Percentiles rank a stretch among this genome's conserved stretches.
These are phyloP conservation scores for Andrena haemorrhoa DNA, from an alignment of 2,888 invertebrate species.

Conservation along the genomic window DNA sequence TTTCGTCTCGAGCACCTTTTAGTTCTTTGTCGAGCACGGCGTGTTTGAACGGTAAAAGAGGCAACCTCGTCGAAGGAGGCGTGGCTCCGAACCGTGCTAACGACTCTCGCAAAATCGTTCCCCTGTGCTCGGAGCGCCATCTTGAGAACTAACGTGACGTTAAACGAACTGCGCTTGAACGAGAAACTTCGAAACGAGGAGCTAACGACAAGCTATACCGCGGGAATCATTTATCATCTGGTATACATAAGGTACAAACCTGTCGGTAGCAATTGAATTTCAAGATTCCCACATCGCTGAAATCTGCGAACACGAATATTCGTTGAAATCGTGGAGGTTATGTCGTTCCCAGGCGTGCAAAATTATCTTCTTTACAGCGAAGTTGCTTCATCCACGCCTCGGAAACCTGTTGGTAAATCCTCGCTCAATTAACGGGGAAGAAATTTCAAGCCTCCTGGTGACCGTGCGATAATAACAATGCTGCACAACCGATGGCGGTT, in stretches of 20 bases:
- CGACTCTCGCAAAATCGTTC: slow-evolving; percentile 75
- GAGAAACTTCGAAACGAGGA: slow-evolving; percentile 58
- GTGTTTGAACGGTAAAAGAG: slow-evolving; percentile 67
- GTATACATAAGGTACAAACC: slow-evolving; percentile 27
- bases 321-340: background rate
- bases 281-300: slow-evolving; percentile 23
- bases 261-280: slow-evolving; percentile 64
- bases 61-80: slow-evolving; percentile 72
- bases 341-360: background rate
- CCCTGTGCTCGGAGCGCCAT: slow-evolving; percentile 65
- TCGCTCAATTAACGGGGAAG: no score
- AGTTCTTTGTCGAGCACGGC: slow-evolving; percentile 56
- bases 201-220: slow-evolving; percentile 60
- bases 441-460: no score
- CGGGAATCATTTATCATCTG: slow-evolving; percentile 63
- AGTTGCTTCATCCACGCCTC: background rate
- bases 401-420: no score
- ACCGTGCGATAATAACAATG: background rate
- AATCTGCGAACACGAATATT: slow-evolving; percentile 35
- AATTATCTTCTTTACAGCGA: background rate
- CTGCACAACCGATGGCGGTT: background rate
- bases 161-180: slow-evolving; percentile 68
- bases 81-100: slow-evolving; percentile 79
- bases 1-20: slow-evolving; percentile 71
- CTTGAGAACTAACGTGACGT: slow-evolving; percentile 71